Evolutionary conservation across 2,113 vertebrate species (phyloP), one percentile per base, ranked within the genome.

Genomic region (Oncorhynchus keta): DNA sequence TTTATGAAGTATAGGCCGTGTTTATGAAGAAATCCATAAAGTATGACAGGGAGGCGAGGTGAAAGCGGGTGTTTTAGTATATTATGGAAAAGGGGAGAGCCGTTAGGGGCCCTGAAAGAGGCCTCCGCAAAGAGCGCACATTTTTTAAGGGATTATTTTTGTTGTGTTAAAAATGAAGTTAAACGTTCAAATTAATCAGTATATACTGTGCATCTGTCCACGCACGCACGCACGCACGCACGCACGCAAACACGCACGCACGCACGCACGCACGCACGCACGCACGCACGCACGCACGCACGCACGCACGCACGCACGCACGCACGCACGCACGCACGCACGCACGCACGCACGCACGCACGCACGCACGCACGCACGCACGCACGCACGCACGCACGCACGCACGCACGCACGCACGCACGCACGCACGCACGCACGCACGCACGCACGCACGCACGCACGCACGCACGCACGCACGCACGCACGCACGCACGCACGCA

Each of bases 1-100:
- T 98, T 98, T 97, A 97, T 97, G 96, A 98, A 98, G 96, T 96
- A 97, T 97, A 95, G 96, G 95, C 94, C 88, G 93, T 97, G 96
- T 98, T 97, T 97, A 96, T 97, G 95, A 97, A 96, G 97, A 97
- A 97, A 97, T 98, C 96, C 95, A 97, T 97, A 97, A 97, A 96
- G 95, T 95, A 95, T 95, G 96, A 96, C 96, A 95, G 89, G 93
- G 93, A 92, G 93, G 92, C 92, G 95, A 97, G 95, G 98, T 97
- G 95, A 97, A 98, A 97, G 96, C 93, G 89, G 9, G 91, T 89
- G 93, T 96, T 97, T 96, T 97, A 97, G 97, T 96, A 97, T 95
- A 98, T 96, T 93, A 95, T 93, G 94, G 95, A 95, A 94, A 97
- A 85, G 93, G 92, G 91, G 92, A 95, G 95, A 87, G 70, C 91